Evolutionary conservation across 2,888 invertebrate genomes (phyloP), one percentile per base, ranked within the genome.

Genomic region (Aporophyla nigra): DNA sequence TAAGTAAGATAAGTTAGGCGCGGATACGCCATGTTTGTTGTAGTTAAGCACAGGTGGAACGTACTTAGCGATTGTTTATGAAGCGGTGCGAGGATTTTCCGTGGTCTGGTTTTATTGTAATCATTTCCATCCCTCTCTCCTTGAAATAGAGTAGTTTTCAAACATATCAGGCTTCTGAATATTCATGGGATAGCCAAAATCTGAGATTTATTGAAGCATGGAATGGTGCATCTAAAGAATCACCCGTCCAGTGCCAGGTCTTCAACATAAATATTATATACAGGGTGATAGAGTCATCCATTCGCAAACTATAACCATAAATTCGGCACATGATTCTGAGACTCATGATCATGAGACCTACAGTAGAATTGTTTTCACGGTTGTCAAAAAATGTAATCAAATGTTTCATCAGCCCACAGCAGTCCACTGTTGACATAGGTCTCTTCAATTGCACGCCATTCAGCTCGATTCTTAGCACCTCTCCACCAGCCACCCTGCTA

Each of bases 1-100:
- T 94, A 94, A 94, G 93, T 95, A 91, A 95, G 95, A 95, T 95
- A 95, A 95, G 93, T 95, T 94, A 86, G 87, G 86, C 88, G 88
- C 81, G 88, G 85, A 89, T 90, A 91, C 89, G 78, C 72, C 79
- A 71, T 78, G 80, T 87, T 78, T 82, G 86, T 76, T 79, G 73
- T 76, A 69, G 63, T 74, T 79, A 82, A 78, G 83, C 71, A 40
- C 72, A 83, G 76, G 74, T 83, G 80, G 75, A 74, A 74, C 46
- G 58, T 74, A 82, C 71, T 72, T 59, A 68, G 54, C 27, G 51
- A 74, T 85, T 81, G 66, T 58, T 80, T 83, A 78, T 61, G 43
- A 27, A 66, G 46, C 21, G 27, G 43, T 53, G 12, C 9, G 14
- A 27, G 49, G 40, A 19, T 63, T 80, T 58, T 46, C 33, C 33